Percentiles rank a stretch among this genome's conserved stretches.
phyloP scores from a whole-genome alignment of 2,888 invertebrate genomes.

The Watsonalla binaria region DNA sequence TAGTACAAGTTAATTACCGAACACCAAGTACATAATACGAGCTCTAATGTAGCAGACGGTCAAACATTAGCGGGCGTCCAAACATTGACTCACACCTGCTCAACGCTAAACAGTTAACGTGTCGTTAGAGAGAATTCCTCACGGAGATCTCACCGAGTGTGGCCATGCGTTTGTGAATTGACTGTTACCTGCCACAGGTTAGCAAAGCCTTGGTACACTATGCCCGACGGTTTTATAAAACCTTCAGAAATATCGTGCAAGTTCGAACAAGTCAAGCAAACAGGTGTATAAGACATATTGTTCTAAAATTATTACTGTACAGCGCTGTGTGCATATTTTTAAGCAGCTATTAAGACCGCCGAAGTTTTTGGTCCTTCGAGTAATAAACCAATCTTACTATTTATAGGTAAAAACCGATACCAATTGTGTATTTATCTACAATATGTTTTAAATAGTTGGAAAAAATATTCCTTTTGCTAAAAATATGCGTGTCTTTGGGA shows the following conservation, averaged over 20 bases:
- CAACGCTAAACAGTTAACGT: constrained; percentile 47
- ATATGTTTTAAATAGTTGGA: no score
- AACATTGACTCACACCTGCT: constrained; percentile 35
- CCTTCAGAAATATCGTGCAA: no score
- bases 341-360: no score
- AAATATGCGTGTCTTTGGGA: not conserved
- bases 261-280: no score
- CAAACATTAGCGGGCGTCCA: constrained; percentile 31
- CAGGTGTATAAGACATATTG: no score
- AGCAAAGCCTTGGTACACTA: not conserved
- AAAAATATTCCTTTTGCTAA: not conserved
- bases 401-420: no score
- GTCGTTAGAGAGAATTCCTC: constrained; percentile 39
- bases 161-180: constrained; percentile 40
- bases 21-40: constrained; percentile 2
- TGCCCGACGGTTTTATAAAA: not conserved
- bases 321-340: no score
- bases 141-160: constrained; percentile 30
- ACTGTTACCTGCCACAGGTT: constrained; percentile 19
- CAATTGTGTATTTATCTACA: no score
- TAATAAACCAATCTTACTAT: no score
- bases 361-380: no score
- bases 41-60: constrained; percentile 24
- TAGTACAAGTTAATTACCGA: not conserved
- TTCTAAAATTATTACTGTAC: no score